These are phyloP conservation scores for Castor canadensis DNA, from an alignment of 2,113 vertebrate species.

Conservation along the genomic window DNA sequence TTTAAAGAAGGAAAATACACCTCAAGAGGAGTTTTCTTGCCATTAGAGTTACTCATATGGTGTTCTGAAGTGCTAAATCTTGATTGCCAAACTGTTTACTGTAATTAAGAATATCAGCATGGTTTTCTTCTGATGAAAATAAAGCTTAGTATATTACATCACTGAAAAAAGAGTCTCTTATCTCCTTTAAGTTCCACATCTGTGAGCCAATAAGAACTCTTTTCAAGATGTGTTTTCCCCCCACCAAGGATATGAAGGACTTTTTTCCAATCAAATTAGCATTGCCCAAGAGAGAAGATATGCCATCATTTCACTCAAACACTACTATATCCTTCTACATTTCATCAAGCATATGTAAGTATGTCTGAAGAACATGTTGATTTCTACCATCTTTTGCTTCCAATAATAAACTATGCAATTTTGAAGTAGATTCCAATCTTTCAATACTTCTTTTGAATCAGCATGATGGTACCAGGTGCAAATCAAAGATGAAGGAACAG, in stretches of 20 bases:
- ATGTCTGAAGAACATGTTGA: neutral
- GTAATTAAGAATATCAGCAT: slow-evolving; percentile 31
- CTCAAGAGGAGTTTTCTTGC: neutral
- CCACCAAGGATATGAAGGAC: neutral
- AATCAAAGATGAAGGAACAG: neutral
- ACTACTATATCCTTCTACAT: neutral
- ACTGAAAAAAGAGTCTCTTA: neutral
- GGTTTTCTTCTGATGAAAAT: slow-evolving; percentile 55
- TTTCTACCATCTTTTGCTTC: neutral
- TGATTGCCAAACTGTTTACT: slow-evolving; percentile 12
- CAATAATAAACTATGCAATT: neutral
- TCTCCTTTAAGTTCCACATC: slow-evolving; percentile 23
- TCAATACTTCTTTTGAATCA: neutral
- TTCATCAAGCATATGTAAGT: neutral
- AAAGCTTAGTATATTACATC: neutral
- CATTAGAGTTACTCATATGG: neutral
- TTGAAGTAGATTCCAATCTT: neutral
- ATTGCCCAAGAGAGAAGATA: neutral
- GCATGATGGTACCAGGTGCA: too few species aligned
- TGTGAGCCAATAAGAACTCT: neutral
- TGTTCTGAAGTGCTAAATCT: neutral
- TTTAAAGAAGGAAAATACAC: neutral
- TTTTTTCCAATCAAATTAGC: neutral
- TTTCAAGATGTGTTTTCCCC: neutral
- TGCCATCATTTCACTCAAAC: neutral